phyloP scores from a whole-genome alignment of 2,888 invertebrate genomes.

The Argyresthia albistria region DNA sequence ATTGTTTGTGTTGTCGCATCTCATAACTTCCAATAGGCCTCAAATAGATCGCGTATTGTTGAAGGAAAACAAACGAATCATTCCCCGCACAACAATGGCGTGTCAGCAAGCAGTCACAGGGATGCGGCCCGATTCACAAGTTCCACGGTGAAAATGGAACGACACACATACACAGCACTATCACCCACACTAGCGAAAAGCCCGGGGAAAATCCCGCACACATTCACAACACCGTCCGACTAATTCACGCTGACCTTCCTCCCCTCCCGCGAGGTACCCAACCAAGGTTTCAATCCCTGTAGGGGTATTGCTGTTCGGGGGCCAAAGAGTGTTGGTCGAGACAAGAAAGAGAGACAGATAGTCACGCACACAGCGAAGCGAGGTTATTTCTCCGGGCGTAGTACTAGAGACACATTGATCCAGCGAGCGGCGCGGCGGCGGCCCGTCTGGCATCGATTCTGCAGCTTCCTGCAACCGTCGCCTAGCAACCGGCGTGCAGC shows the following conservation, averaged over 20 bases:
- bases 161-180: slow-evolving; percentile 38
- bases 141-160: slow-evolving; percentile 56
- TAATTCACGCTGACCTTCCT: slow-evolving; percentile 28
- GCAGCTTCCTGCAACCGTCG: slow-evolving; percentile 70
- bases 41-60: background rate
- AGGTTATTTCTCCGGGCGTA: slow-evolving; percentile 48
- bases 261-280: slow-evolving; percentile 14
- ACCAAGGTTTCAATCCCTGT: background rate
- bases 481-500: slow-evolving; percentile 48
- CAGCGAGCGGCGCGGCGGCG: slow-evolving; percentile 37
- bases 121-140: slow-evolving; percentile 47
- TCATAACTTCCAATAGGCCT: background rate
- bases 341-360: slow-evolving; percentile 20
- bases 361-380: slow-evolving; percentile 30
- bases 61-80: slow-evolving; percentile 20
- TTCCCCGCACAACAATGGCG: slow-evolving; percentile 14
- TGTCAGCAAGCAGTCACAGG: background rate
- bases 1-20: too few species aligned
- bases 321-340: background rate
- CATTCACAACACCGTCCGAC: slow-evolving; percentile 15
- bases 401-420: slow-evolving; percentile 74
- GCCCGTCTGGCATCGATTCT: slow-evolving; percentile 70
- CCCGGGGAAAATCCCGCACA: slow-evolving; percentile 51
- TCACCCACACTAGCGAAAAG: slow-evolving; percentile 32
- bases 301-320: background rate